phyloP scores from a whole-genome alignment of 2,888 invertebrate species.

The Eledona agricola region DNA sequence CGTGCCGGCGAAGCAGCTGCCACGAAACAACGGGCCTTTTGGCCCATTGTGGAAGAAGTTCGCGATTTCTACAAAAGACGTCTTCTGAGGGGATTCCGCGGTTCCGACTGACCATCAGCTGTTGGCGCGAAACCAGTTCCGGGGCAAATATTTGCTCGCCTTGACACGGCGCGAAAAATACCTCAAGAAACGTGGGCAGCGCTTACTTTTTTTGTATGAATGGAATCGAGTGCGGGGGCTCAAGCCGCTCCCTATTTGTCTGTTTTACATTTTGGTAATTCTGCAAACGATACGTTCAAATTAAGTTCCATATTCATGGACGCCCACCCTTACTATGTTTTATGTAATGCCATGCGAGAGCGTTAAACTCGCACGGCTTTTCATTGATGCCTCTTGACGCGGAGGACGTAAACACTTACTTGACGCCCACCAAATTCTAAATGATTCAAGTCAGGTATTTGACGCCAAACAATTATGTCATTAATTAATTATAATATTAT shows the following conservation, averaged over 20 bases:
- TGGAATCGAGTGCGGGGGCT: slow-evolving; percentile 17
- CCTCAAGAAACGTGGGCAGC: slow-evolving; percentile 2
- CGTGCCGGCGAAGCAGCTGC: slow-evolving; percentile 49
- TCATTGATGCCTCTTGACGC: slow-evolving; percentile 18
- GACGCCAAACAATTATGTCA: too few species aligned
- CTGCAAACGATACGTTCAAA: slow-evolving; percentile 19
- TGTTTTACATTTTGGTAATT: slow-evolving; percentile 7
- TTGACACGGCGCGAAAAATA: slow-evolving; percentile 19
- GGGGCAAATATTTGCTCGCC: slow-evolving; percentile 20
- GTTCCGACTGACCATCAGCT: slow-evolving; percentile 18
- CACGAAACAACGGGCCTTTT: slow-evolving; percentile 31
- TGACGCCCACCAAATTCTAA: not conserved
- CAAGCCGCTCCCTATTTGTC: slow-evolving; percentile 16
- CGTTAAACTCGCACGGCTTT: slow-evolving; percentile 15
- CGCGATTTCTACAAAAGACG: slow-evolving; percentile 42
- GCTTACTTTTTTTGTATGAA: slow-evolving; percentile 19
- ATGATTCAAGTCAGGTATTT: too few species aligned
- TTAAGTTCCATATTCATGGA: slow-evolving; percentile 14
- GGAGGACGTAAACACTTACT: not conserved
- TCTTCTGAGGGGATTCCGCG: slow-evolving; percentile 39
- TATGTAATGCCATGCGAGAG: slow-evolving; percentile 20
- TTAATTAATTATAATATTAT: too few species aligned
- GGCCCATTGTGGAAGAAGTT: slow-evolving; percentile 42
- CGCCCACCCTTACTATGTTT: slow-evolving; percentile 24
- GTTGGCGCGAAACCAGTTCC: slow-evolving; percentile 24